Base-by-base conservation (phyloP, 2,113 vertebrate genomes). In the Hyperoodon ampullatus region DNA sequence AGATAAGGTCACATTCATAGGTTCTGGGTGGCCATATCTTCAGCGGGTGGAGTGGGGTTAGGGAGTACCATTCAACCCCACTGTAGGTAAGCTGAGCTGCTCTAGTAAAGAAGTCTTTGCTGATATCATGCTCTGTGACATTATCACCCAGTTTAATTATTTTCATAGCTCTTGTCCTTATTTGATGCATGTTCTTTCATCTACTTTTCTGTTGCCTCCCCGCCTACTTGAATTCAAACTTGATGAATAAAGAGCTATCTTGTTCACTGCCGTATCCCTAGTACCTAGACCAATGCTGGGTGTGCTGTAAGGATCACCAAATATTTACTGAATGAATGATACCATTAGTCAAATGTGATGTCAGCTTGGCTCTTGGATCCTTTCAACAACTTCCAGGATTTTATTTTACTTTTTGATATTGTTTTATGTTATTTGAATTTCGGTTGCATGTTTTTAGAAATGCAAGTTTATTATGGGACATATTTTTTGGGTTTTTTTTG, bases 401-500 rank as follows among this genome's bases (percentile, higher is more conserved):
- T 92, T 93, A 53, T 26, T 87, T 92, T 93, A 60, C 21, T 55
- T 86, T 84, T 82, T 83, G 10, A 28, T 82, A 15, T 65, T 50
- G 21, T 80, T 78, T 71, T 92, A 26, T 91, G 26, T 81, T 92
- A 63, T 55, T 93, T 93, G 72, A 93, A 72, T 92, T 94, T 93
- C n/a, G 47, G 19, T 86, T 74, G 15, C 58, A 44, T 58, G 10
- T 71, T 92, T 97, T 95, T 80, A 23, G 53, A 90, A 95, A 88
- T 72, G 15, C 24, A 96, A 35, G 58, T 55, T 8, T 75, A 28
- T 84, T 33, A 12, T 33, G 61, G 47, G 23, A 19, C 26, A n/a
- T n/a, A n/a, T n/a, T n/a, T n/a, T n/a, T n/a, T n/a, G n/a, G n/a
- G n/a, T n/a, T 50, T 50, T 50, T 50, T 47, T 47, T 47, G 47